Percentiles rank a stretch among this genome's conserved stretches.
phyloP scores from a whole-genome alignment of 2,797 vertebrate genomes.

The Karalla daura region DNA sequence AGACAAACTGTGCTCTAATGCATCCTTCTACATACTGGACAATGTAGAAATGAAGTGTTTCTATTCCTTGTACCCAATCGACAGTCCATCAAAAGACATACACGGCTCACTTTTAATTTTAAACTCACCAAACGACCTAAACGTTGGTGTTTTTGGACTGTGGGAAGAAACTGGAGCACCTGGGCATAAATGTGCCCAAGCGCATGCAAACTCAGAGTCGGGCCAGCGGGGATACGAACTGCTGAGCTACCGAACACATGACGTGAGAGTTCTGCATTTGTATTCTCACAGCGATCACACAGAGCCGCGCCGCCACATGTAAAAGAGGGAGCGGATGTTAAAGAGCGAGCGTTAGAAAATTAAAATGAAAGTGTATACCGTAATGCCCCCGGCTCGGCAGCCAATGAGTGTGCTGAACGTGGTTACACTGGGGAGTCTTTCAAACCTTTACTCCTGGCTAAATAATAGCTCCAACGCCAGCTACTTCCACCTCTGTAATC shows the following conservation, averaged over 20 bases:
- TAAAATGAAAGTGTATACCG: constrained; percentile 37
- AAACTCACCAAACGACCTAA: too few species aligned
- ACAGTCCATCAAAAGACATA: too few species aligned
- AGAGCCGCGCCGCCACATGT: background rate
- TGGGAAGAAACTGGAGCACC: too few species aligned
- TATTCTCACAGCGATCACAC: constrained; percentile 17
- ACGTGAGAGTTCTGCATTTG: too few species aligned
- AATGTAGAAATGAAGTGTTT: too few species aligned
- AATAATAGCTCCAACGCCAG: constrained; percentile 65
- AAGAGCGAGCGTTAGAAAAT: constrained; percentile 28
- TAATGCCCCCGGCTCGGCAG: constrained; percentile 44
- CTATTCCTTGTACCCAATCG: too few species aligned
- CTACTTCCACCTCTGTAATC: constrained; percentile 67
- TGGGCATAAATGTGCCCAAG: too few species aligned
- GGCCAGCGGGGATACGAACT: too few species aligned
- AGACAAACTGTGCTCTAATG: background rate
- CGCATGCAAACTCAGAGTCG: too few species aligned
- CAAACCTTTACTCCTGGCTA: constrained; percentile 69
- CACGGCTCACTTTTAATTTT: too few species aligned
- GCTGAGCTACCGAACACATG: too few species aligned
- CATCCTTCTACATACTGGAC: background rate
- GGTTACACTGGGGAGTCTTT: constrained; percentile 60
- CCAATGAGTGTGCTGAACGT: constrained; percentile 60
- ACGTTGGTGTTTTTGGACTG: too few species aligned
- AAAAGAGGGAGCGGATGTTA: constrained; percentile 14